Evolutionary conservation across 2,113 vertebrate species (phyloP).

Genomic region (Halichoerus grypus): DNA sequence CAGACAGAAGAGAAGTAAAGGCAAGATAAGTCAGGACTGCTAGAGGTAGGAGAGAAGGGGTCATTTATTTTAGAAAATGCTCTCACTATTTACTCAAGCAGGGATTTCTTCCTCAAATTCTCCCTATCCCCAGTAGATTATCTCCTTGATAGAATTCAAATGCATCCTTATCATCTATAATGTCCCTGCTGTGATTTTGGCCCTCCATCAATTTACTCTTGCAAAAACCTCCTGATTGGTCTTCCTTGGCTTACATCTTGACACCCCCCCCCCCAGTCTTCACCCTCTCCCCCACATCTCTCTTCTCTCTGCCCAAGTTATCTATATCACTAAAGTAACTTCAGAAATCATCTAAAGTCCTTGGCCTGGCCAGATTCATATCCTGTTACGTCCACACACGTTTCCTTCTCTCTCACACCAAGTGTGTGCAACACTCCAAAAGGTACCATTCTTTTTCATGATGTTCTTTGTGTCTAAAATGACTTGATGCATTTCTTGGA

Average conservation of each 20-base stretch:
- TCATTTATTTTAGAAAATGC: not conserved
- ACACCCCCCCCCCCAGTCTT: not conserved
- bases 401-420: not conserved
- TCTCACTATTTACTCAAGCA: not conserved
- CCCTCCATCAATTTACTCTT: not conserved
- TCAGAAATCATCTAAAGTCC: slow-evolving; percentile 5
- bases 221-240: not conserved
- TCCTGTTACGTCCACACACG: not conserved
- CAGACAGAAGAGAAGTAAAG: not conserved
- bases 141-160: not conserved
- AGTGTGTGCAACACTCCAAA: not conserved
- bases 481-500: not conserved
- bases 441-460: not conserved
- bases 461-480: not conserved
- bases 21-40: not conserved
- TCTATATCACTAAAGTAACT: not conserved
- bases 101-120: not conserved
- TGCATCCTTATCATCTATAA: not conserved
- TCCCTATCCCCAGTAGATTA: not conserved
- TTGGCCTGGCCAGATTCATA: not conserved
- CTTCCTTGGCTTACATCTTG: not conserved
- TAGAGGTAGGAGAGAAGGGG: not conserved
- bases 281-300: not conserved
- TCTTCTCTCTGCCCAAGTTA: not conserved
- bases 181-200: not conserved